phyloP scores from a whole-genome alignment of 1,140 invertebrate species.

The Temnothorax longispinosus region DNA sequence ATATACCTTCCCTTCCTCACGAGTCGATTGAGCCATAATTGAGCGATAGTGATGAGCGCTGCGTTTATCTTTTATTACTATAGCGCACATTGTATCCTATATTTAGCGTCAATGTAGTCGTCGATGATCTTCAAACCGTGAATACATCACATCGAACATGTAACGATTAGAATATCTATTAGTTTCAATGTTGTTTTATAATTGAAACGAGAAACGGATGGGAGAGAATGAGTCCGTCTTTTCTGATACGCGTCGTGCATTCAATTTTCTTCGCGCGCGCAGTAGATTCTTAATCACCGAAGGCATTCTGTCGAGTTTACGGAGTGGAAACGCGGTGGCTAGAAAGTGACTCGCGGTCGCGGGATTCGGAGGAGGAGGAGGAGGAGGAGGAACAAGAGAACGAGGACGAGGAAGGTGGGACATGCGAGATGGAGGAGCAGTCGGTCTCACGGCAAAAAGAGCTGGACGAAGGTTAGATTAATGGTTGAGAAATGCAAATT shows the following conservation, averaged over 20 bases:
- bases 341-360: slow-evolving; percentile 52
- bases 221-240: not conserved
- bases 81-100: not conserved
- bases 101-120: not conserved
- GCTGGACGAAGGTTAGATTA: slow-evolving; percentile 81
- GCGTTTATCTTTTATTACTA: slow-evolving; percentile 50
- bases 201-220: not conserved
- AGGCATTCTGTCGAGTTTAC: slow-evolving; percentile 59
- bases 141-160: not conserved
- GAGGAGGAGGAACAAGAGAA: slow-evolving; percentile 15
- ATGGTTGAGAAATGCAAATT: slow-evolving; percentile 85
- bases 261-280: not conserved
- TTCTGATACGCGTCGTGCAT: not conserved
- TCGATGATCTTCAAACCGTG: not conserved
- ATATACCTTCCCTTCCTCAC: slow-evolving; percentile 26
- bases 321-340: slow-evolving; percentile 28
- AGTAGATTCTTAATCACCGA: slow-evolving; percentile 40
- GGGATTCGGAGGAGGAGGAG: slow-evolving; percentile 13
- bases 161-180: not conserved
- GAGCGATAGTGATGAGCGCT: slow-evolving; percentile 22
- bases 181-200: not conserved
- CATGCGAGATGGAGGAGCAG: slow-evolving; percentile 57
- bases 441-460: slow-evolving; percentile 69
- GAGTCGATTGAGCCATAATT: slow-evolving; percentile 41
- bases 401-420: slow-evolving; percentile 45